phyloP scores from a whole-genome alignment of 2,888 invertebrate species.

The Strigamia transsilvanica region DNA sequence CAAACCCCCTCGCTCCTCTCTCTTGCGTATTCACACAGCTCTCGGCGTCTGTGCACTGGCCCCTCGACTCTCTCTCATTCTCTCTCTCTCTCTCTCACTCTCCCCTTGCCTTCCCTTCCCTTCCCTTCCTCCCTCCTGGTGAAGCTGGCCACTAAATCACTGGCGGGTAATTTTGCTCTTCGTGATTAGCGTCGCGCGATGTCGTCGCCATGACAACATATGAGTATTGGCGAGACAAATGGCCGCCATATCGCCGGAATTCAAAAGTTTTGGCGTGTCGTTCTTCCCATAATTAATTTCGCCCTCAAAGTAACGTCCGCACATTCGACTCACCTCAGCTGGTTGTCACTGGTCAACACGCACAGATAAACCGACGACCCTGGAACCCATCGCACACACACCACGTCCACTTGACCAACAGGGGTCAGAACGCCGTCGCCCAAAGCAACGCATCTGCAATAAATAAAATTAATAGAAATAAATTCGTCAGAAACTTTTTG shows the following conservation, averaged over 20 bases:
- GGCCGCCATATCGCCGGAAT: conserved; percentile 49
- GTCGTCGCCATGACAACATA: conserved; percentile 49
- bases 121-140: not conserved
- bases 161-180: conserved; percentile 47
- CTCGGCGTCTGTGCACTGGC: conserved; percentile 2
- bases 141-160: conserved; percentile 49
- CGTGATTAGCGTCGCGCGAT: conserved; percentile 48
- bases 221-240: conserved; percentile 49
- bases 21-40: not conserved
- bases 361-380: conserved; percentile 78
- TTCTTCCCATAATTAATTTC: conserved; percentile 38
- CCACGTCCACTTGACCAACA: conserved; percentile 58
- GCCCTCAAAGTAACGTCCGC: conserved; percentile 46
- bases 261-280: conserved; percentile 49
- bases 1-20: not conserved
- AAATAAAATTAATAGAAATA: conserved; percentile 73
- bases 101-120: not conserved
- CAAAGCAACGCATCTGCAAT: conserved; percentile 59
- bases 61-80: conserved; percentile 22
- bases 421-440: conserved; percentile 14
- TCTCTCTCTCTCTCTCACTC: conserved; percentile 5
- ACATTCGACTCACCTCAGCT: conserved; percentile 72
- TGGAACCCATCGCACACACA: conserved; percentile 85
- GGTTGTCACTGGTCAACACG: conserved; percentile 84
- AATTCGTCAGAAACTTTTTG: conserved; percentile 67